phyloP scores from a whole-genome alignment of 2,113 vertebrate species.

The Platichthys stellatus region DNA sequence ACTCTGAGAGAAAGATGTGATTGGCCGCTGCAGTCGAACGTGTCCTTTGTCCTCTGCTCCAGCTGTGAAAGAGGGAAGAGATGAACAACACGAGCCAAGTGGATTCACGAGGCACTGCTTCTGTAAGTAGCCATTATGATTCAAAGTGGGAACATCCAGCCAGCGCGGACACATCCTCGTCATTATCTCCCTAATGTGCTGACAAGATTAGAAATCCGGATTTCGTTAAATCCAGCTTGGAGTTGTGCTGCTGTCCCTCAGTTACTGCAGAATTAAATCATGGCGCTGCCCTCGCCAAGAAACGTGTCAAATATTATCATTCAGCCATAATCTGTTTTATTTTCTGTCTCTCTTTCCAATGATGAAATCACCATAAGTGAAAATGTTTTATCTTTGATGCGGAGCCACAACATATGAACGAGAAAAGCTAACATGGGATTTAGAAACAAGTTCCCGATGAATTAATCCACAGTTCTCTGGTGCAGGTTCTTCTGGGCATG shows the following conservation, averaged over 20 bases:
- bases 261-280: slow-evolving; percentile 29
- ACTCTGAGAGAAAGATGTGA: slow-evolving; percentile 16
- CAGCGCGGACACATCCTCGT: not conserved
- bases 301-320: not conserved
- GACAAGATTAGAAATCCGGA: slow-evolving; percentile 41
- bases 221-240: slow-evolving; percentile 36
- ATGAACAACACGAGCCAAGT: slow-evolving; percentile 27
- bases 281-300: slow-evolving; percentile 4
- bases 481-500: not conserved
- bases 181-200: slow-evolving; percentile 43
- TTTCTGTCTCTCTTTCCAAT: not conserved
- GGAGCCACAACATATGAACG: not conserved
- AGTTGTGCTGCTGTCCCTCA: slow-evolving; percentile 18
- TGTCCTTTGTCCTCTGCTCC: not conserved
- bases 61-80: slow-evolving; percentile 15
- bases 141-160: slow-evolving; percentile 27
- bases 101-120: slow-evolving; percentile 15
- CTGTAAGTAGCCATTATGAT: slow-evolving; percentile 27
- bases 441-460: slow-evolving; percentile 5
- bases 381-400: slow-evolving; percentile 17
- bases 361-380: not conserved
- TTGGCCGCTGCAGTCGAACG: slow-evolving; percentile 6
- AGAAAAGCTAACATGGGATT: not conserved
- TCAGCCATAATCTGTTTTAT: slow-evolving; percentile 5
- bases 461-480: slow-evolving; percentile 23